Evolutionary conservation across 2,797 vertebrate genomes (phyloP).

Genomic region (Sardinella longiceps): DNA sequence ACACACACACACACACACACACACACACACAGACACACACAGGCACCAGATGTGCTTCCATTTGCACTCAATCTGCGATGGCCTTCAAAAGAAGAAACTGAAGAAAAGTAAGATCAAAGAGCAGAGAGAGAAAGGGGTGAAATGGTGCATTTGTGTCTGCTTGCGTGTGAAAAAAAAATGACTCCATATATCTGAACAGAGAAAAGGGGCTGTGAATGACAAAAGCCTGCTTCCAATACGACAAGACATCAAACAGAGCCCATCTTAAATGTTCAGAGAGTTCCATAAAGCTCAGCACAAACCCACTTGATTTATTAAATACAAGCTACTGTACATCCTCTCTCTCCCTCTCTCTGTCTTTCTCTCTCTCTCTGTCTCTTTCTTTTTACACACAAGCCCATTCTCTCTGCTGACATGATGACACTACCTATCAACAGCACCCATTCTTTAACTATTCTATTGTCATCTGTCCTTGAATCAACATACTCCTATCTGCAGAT

Average conservation of each 20-base stretch:
- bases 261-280: constrained; percentile 9
- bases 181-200: neutral
- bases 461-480: neutral
- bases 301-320: neutral
- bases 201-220: neutral
- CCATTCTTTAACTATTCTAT: neutral
- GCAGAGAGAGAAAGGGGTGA: neutral
- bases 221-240: neutral
- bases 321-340: neutral
- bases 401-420: neutral
- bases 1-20: neutral
- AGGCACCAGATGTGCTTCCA: neutral
- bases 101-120: constrained; percentile 3
- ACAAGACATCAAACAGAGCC: neutral
- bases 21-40: neutral
- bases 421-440: neutral
- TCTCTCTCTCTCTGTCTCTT: neutral
- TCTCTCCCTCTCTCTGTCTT: neutral
- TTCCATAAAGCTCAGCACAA: neutral
- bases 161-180: neutral
- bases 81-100: neutral
- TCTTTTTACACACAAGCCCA: neutral
- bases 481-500: neutral
- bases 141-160: neutral
- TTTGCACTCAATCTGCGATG: neutral